These are phyloP conservation scores for Cichlasoma orientale DNA, from an alignment of 2,797 vertebrate genomes.

Conservation along the genomic window DNA sequence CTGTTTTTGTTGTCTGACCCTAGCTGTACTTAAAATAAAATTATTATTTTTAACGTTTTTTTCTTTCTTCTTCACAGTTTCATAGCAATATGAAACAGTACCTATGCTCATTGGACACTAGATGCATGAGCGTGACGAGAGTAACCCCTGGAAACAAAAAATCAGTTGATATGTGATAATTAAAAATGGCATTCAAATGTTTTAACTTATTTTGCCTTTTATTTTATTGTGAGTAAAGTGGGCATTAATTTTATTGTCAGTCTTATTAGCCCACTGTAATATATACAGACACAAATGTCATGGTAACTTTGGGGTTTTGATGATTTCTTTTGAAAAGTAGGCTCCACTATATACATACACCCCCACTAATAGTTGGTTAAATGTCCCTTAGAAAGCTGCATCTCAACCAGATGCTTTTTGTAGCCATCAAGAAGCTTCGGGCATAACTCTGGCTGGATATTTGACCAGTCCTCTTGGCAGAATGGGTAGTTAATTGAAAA, in stretches of 20 bases:
- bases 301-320: no score
- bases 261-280: neutral
- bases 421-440: no score
- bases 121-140: neutral
- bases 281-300: no score
- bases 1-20: neutral
- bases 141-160: neutral
- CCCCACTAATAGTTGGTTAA: no score
- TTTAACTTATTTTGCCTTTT: neutral
- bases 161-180: neutral
- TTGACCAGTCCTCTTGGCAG: no score
- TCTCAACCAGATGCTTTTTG: no score
- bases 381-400: no score
- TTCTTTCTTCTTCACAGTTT: neutral
- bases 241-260: neutral
- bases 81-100: neutral
- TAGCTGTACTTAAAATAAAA: no score
- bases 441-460: no score
- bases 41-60: neutral
- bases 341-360: no score
- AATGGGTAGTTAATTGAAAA: no score
- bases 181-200: neutral
- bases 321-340: no score
- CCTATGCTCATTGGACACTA: neutral
- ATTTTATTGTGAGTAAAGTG: neutral